These are phyloP conservation scores for Sebastes fasciatus DNA, from an alignment of 2,113 vertebrate genomes.

Conservation along the genomic window DNA sequence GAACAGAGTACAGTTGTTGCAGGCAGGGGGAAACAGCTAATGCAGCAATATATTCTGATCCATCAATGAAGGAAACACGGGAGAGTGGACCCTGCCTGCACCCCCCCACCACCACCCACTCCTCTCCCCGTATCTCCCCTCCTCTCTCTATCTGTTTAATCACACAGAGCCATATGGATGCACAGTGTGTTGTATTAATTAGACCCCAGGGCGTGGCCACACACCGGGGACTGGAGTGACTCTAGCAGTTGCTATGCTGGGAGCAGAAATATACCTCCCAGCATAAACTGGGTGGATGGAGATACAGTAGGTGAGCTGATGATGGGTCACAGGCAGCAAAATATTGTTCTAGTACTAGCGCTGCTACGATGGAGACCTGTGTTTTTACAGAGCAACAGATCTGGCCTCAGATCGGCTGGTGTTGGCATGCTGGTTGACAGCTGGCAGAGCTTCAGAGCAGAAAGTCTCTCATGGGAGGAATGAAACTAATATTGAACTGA, in stretches of 20 bases:
- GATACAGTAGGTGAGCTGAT: background rate
- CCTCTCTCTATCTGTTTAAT: constrained; percentile 61
- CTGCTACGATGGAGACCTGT: background rate
- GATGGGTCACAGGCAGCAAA: constrained; percentile 6
- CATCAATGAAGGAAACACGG: constrained; percentile 44
- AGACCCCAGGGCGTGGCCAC: constrained; percentile 72
- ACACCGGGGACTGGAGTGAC: constrained; percentile 50
- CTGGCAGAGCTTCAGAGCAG: constrained; percentile 10
- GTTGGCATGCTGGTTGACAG: constrained; percentile 1
- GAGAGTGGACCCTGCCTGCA: constrained; percentile 7
- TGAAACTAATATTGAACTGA: background rate
- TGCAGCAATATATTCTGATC: constrained; percentile 39
- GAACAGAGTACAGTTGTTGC: constrained; percentile 41
- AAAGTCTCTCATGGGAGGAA: constrained; percentile 4
- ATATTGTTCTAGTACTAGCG: background rate
- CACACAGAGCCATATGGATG: constrained; percentile 78
- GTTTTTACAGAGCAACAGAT: constrained; percentile 5
- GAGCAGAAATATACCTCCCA: constrained; percentile 50
- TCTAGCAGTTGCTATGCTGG: constrained; percentile 62
- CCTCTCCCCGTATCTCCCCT: constrained; percentile 19
- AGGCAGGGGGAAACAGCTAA: constrained; percentile 34
- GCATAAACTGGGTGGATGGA: constrained; percentile 27
- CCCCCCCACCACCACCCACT: constrained; percentile 1
- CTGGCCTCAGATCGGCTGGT: constrained; percentile 15
- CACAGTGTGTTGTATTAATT: constrained; percentile 81